Conservation (phyloP, 1,140 invertebrate genomes). For the Psix sp. region DNA sequence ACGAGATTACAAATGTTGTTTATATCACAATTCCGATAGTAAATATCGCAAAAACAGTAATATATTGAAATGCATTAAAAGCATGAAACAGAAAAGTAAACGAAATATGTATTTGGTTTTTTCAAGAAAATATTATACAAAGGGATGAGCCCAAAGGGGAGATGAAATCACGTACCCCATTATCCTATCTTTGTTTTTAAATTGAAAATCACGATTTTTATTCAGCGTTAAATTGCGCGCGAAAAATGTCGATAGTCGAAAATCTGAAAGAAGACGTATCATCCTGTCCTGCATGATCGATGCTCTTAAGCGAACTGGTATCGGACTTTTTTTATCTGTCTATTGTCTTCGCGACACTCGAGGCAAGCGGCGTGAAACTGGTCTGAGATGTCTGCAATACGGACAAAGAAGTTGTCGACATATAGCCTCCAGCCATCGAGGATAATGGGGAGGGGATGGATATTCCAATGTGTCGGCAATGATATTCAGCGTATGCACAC, state of each 20-base stretch:
- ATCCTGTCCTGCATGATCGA: conserved; percentile 39
- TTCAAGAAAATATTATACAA: too few relatives aligned
- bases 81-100: too few relatives aligned
- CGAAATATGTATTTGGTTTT: too few relatives aligned
- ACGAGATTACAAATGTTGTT: too few relatives aligned
- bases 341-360: conserved; percentile 47
- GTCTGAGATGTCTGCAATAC: conserved; percentile 29
- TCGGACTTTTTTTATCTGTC: conserved; percentile 46
- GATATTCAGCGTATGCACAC: neutral
- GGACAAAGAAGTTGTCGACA: conserved; percentile 46
- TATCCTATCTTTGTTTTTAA: too few relatives aligned
- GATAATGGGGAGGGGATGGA: neutral
- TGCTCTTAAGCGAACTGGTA: conserved; percentile 22
- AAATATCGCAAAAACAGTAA: too few relatives aligned
- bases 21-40: too few relatives aligned
- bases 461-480: conserved; percentile 5
- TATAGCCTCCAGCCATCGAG: conserved; percentile 11
- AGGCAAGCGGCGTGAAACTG: conserved; percentile 32
- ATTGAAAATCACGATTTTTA: too few relatives aligned
- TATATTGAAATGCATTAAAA: too few relatives aligned
- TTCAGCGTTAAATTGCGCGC: neutral
- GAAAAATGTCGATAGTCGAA: neutral
- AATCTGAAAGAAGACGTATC: too few relatives aligned
- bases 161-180: too few relatives aligned
- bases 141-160: too few relatives aligned